These are phyloP conservation scores for Brachypodius melanocephalos DNA, from an alignment of 2,113 vertebrate genomes.

Conservation along the genomic window DNA sequence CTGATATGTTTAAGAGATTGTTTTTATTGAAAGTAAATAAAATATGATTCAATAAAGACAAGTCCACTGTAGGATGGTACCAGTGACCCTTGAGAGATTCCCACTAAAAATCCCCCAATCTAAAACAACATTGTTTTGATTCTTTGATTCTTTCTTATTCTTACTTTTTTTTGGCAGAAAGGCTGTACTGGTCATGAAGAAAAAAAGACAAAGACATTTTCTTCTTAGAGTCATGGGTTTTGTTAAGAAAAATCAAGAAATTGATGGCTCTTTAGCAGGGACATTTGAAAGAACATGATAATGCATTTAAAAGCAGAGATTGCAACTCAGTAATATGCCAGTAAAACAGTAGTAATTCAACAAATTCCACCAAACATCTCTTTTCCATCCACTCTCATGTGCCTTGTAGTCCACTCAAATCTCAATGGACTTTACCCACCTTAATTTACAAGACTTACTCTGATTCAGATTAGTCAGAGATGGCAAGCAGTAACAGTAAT, in stretches of 20 bases:
- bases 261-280: background rate
- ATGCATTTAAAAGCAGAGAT: background rate
- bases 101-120: background rate
- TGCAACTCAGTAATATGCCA: background rate
- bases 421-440: background rate
- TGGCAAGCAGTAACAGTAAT: background rate
- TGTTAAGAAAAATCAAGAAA: background rate
- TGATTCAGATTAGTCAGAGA: background rate
- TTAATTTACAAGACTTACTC: background rate
- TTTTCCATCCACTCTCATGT: background rate
- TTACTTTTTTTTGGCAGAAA: background rate
- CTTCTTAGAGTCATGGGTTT: background rate
- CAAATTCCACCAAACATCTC: background rate
- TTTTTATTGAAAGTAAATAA: background rate
- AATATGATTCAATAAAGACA: conserved; percentile 18
- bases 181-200: background rate
- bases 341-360: background rate
- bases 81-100: background rate
- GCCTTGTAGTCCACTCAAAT: background rate
- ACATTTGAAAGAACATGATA: background rate
- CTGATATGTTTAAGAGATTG: background rate
- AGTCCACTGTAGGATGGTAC: background rate
- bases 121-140: background rate
- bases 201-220: background rate
- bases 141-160: background rate